phyloP scores from a whole-genome alignment of 1,140 invertebrate species.

The Leptonema lineaticorne region DNA sequence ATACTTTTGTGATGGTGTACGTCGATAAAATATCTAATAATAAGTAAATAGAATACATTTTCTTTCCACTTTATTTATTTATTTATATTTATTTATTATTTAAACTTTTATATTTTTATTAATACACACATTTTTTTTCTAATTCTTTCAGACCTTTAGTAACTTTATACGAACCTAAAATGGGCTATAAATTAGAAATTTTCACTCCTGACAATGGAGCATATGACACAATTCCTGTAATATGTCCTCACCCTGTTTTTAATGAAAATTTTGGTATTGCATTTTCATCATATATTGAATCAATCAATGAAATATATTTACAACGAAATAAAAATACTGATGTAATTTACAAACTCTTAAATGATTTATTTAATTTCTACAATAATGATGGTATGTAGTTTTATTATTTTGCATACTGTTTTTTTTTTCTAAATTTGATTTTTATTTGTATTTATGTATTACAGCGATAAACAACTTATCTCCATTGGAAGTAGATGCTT shows the following conservation, averaged over 20 bases:
- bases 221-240: slow-evolving; percentile 53
- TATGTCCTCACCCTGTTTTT: slow-evolving; percentile 60
- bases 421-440: neutral
- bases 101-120: too few species aligned
- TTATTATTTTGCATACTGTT: neutral
- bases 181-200: slow-evolving; percentile 60
- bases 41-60: neutral
- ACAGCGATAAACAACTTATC: slow-evolving; percentile 48
- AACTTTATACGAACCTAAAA: slow-evolving; percentile 56
- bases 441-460: slow-evolving; percentile 1
- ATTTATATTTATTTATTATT: neutral
- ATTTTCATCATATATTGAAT: slow-evolving; percentile 53
- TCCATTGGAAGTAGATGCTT: slow-evolving; percentile 46
- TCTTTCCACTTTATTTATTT: neutral
- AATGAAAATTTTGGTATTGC: slow-evolving; percentile 54
- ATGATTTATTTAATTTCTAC: slow-evolving; percentile 61
- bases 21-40: neutral
- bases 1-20: neutral
- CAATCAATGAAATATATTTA: slow-evolving; percentile 61
- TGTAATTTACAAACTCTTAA: slow-evolving; percentile 51
- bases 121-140: slow-evolving; percentile 3
- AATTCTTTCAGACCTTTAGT: slow-evolving; percentile 58
- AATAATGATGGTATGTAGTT: slow-evolving; percentile 40
- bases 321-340: slow-evolving; percentile 55
- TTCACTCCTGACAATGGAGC: slow-evolving; percentile 52